A percentile compares a stretch with the other conserved stretches of the same genome.
These are phyloP conservation scores for Tiaroga cobitis DNA, from an alignment of 2,797 vertebrate species.

Conservation along the genomic window DNA sequence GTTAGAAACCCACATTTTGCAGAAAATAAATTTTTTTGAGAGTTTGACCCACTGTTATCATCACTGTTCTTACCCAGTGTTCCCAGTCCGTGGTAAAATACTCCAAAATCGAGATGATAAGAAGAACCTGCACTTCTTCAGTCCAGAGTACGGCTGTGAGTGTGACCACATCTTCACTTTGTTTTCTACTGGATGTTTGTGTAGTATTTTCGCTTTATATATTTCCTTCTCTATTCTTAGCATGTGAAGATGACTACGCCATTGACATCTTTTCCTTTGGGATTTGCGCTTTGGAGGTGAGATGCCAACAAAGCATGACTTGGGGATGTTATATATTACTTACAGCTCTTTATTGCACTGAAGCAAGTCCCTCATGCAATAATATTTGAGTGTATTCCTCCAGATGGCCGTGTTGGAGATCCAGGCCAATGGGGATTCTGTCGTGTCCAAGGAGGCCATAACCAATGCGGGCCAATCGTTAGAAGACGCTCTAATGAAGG, in stretches of 20 bases:
- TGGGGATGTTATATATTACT: neutral
- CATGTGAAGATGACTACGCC: conserved; percentile 75
- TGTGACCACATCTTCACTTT: neutral
- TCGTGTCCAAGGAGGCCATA: conserved; percentile 90
- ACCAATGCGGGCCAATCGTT: conserved; percentile 85
- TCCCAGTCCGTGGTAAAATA: conserved; percentile 94
- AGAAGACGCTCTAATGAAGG: conserved; percentile 91
- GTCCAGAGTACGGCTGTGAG: conserved; percentile 88
- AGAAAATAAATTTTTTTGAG: conserved; percentile 1
- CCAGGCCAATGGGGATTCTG: conserved; percentile 88
- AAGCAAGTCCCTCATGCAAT: neutral
- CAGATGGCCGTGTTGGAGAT: conserved; percentile 92
- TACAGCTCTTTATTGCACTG: neutral
- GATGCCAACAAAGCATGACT: neutral
- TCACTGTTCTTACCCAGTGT: conserved; percentile 78
- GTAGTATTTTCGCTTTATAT: neutral
- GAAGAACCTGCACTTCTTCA: conserved; percentile 96
- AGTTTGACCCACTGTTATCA: neutral
- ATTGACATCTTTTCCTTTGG: conserved; percentile 87
- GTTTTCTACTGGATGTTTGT: neutral
- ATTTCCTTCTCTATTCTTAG: conserved; percentile 62
- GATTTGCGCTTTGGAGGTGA: conserved; percentile 85
- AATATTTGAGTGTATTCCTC: neutral
- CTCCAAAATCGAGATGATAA: conserved; percentile 94
- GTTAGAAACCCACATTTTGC: no score